These are phyloP conservation scores for Oophaga sylvatica DNA, from an alignment of 2,797 vertebrate species.

Conservation along the genomic window DNA sequence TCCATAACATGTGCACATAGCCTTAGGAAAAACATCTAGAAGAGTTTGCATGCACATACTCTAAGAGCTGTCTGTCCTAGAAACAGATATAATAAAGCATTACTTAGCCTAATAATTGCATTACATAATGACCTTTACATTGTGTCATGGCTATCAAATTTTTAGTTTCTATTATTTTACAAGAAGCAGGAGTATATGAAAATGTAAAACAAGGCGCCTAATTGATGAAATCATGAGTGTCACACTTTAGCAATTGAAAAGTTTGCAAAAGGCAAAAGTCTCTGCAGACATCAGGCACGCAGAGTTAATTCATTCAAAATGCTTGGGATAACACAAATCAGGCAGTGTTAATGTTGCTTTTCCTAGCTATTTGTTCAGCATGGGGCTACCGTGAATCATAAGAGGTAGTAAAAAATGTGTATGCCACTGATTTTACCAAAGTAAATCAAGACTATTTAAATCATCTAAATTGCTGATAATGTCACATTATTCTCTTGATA, in stretches of 20 bases:
- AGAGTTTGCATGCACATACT: too few species aligned
- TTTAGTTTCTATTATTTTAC: not conserved
- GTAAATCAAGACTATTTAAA: slow-evolving; percentile 47
- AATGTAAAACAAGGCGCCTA: not conserved
- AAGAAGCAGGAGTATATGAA: not conserved
- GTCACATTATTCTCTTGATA: not conserved
- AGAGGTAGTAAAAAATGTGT: slow-evolving; percentile 44
- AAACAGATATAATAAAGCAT: not conserved
- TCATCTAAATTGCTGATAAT: not conserved
- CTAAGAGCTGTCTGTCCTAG: not conserved
- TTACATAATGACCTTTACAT: not conserved
- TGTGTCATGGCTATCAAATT: not conserved
- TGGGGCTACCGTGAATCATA: slow-evolving; percentile 50
- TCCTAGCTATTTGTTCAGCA: slow-evolving; percentile 56
- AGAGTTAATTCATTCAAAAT: slow-evolving; percentile 70
- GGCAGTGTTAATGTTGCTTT: slow-evolving; percentile 60
- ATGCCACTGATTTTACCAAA: slow-evolving; percentile 28
- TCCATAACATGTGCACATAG: too few species aligned
- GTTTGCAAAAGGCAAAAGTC: slow-evolving; percentile 4
- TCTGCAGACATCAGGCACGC: slow-evolving; percentile 41
- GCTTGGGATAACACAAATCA: slow-evolving; percentile 64
- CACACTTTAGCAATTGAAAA: not conserved
- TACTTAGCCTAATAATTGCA: not conserved
- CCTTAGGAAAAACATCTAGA: too few species aligned
- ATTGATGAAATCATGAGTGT: slow-evolving; percentile 4